phyloP scores from a whole-genome alignment of 2,888 invertebrate species.

The Lucinisca nassula region DNA sequence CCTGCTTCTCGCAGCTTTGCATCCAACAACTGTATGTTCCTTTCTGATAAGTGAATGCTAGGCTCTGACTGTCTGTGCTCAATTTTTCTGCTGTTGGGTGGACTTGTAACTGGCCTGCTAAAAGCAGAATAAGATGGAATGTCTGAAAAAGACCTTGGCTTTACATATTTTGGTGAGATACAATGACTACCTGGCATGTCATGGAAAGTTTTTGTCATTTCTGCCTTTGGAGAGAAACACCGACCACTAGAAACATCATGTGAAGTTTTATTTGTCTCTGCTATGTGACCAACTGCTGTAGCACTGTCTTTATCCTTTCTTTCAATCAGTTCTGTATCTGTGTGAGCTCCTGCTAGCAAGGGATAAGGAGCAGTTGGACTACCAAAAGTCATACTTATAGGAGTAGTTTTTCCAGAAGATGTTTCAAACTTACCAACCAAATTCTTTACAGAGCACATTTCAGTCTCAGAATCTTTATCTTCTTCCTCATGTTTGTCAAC shows the following conservation, averaged over 20 bases:
- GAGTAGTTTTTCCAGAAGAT: constrained; percentile 47
- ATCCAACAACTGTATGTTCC: constrained; percentile 43
- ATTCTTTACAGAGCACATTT: constrained; percentile 69
- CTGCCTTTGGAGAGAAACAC: constrained; percentile 8
- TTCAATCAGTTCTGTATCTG: constrained; percentile 18
- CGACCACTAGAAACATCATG: constrained; percentile 1
- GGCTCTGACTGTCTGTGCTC: constrained; percentile 59
- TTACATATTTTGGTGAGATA: neutral
- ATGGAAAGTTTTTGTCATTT: constrained; percentile 11
- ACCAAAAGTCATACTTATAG: constrained; percentile 17
- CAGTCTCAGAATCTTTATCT: constrained; percentile 27
- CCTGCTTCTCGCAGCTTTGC: constrained; percentile 37
- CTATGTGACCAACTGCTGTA: neutral
- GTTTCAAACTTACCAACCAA: constrained; percentile 76
- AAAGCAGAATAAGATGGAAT: neutral
- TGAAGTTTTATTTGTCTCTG: neutral
- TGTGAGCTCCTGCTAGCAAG: constrained; percentile 32
- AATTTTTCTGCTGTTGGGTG: neutral
- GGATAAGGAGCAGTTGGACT: constrained; percentile 35
- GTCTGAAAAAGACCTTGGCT: neutral
- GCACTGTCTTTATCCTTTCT: neutral
- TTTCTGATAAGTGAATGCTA: constrained; percentile 41
- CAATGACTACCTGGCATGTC: neutral
- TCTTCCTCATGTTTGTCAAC: neutral
- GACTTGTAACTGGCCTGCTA: neutral